These are phyloP conservation scores for Dorcus parallelipipedus DNA, from an alignment of 2,888 invertebrate species.

Conservation along the genomic window DNA sequence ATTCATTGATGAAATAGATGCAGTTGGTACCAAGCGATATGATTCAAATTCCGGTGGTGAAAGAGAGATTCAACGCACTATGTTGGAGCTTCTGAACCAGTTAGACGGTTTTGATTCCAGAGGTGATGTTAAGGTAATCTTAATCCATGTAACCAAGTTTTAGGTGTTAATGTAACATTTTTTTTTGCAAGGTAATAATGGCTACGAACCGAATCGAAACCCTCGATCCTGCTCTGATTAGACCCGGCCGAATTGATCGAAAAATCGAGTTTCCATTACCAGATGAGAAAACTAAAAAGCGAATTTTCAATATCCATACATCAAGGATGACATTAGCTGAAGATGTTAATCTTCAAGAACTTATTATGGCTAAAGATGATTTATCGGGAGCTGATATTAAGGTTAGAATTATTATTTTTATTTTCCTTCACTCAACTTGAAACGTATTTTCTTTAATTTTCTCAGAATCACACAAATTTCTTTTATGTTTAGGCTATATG, in stretches of 20 bases:
- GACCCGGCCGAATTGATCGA: slow-evolving; percentile 97
- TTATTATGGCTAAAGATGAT: slow-evolving; percentile 99
- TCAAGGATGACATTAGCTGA: slow-evolving; percentile 97
- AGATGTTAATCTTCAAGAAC: slow-evolving; percentile 92
- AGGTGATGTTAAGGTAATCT: slow-evolving; percentile 87
- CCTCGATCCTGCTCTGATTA: slow-evolving; percentile 94
- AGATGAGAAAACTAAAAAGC: slow-evolving; percentile 95
- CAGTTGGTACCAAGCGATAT: slow-evolving; percentile 97
- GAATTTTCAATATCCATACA: slow-evolving; percentile 98
- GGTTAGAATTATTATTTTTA: slow-evolving; percentile 53
- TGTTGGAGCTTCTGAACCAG: slow-evolving; percentile 98
- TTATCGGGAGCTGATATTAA: slow-evolving; percentile 96
- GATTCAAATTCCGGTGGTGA: slow-evolving; percentile 99
- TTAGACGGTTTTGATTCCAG: slow-evolving; percentile 96
- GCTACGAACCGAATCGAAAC: slow-evolving; percentile 98
- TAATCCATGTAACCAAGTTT: slow-evolving; percentile 1
- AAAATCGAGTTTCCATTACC: slow-evolving; percentile 99
- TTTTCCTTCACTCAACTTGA: not conserved
- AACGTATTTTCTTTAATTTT: no score
- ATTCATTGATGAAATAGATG: slow-evolving; percentile 99
- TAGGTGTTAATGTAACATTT: not conserved
- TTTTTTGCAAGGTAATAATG: slow-evolving; percentile 76
- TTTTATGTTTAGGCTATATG: slow-evolving; percentile 81
- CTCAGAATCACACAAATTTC: not conserved
- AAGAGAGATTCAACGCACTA: slow-evolving; percentile 98